Conservation (phyloP, 2,113 vertebrate species). For the Ctenomys sociabilis region DNA sequence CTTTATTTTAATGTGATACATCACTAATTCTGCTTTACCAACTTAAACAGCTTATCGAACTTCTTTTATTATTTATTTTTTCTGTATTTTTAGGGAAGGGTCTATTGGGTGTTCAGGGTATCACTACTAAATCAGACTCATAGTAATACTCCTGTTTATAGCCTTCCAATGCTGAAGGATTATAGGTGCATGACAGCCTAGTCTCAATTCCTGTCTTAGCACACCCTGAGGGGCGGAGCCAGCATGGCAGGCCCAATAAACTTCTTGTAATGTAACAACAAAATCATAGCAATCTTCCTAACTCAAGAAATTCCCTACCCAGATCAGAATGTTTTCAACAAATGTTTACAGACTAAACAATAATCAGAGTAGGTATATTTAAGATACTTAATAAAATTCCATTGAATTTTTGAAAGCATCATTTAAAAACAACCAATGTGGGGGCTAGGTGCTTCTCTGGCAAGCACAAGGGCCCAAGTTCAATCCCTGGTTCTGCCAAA, state of each 20-base stretch:
- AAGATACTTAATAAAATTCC: background rate
- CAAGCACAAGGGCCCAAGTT: too few species aligned
- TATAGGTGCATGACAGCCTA: too few species aligned
- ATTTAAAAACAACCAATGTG: background rate
- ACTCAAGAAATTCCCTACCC: constrained; percentile 42
- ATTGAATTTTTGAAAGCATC: background rate
- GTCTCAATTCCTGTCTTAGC: too few species aligned
- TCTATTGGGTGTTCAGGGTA: background rate
- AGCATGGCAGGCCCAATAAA: background rate
- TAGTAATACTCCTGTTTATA: too few species aligned
- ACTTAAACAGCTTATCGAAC: background rate
- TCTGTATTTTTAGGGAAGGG: too few species aligned
- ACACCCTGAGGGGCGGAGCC: too few species aligned
- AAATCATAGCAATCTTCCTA: background rate
- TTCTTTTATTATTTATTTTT: background rate
- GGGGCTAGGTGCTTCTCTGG: too few species aligned
- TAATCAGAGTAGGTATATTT: background rate
- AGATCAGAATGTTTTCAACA: background rate
- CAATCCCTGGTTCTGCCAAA: too few species aligned
- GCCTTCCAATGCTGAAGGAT: too few species aligned
- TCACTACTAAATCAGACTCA: background rate
- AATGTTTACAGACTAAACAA: constrained; percentile 13
- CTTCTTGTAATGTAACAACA: too few species aligned
- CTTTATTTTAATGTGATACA: background rate
- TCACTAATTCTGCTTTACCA: constrained; percentile 15